These are phyloP conservation scores for Cirrhinus mrigala DNA, from an alignment of 2,797 vertebrate genomes.

Conservation along the genomic window DNA sequence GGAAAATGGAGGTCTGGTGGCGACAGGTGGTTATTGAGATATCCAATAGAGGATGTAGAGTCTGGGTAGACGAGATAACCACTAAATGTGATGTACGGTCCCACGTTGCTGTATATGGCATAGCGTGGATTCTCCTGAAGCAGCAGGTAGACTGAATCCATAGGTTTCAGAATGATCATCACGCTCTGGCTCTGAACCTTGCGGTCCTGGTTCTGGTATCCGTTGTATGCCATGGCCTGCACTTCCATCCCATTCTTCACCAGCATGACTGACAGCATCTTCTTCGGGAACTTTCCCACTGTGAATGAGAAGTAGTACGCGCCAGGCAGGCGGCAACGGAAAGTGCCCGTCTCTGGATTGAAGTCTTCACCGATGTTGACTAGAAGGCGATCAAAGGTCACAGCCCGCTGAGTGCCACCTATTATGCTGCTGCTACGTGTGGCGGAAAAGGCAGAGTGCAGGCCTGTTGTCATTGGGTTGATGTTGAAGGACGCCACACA, in stretches of 20 bases:
- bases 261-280: constrained; percentile 82
- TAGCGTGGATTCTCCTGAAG: constrained; percentile 77
- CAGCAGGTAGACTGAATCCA: constrained; percentile 81
- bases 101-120: constrained; percentile 81
- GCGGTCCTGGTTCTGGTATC: constrained; percentile 77
- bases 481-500: constrained; percentile 64
- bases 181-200: constrained; percentile 84
- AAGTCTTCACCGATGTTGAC: constrained; percentile 82
- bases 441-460: constrained; percentile 82
- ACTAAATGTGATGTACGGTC: constrained; percentile 82
- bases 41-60: constrained; percentile 51
- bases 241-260: constrained; percentile 83
- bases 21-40: constrained; percentile 75
- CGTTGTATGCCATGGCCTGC: constrained; percentile 81
- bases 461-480: constrained; percentile 57
- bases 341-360: constrained; percentile 76
- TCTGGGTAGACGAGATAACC: constrained; percentile 82
- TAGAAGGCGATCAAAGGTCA: constrained; percentile 81
- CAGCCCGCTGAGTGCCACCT: constrained; percentile 73
- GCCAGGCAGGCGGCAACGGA: constrained; percentile 79
- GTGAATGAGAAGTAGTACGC: constrained; percentile 83
- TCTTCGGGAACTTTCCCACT: constrained; percentile 81
- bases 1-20: constrained; percentile 57
- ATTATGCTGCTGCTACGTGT: constrained; percentile 75
- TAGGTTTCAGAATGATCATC: constrained; percentile 77